Conservation (phyloP, 2,888 invertebrate genomes). For the Plemyria rubiginata region DNA sequence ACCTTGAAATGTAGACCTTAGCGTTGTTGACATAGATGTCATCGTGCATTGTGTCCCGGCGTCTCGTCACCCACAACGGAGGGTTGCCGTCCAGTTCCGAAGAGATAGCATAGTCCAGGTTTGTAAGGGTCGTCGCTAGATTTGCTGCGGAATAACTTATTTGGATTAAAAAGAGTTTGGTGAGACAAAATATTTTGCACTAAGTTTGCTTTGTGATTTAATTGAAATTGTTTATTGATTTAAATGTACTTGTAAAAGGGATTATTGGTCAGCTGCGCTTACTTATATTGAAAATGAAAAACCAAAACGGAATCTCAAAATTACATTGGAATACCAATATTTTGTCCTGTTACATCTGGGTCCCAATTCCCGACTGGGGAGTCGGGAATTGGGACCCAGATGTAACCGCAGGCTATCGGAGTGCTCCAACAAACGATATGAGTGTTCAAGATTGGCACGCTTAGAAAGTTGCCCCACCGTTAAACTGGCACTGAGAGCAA, state of each 20-base stretch:
- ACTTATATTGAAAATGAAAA: too few relatives aligned
- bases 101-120: slow-evolving; percentile 88
- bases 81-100: slow-evolving; percentile 94
- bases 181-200: not conserved
- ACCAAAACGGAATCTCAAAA: too few relatives aligned
- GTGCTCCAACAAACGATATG: slow-evolving; percentile 25
- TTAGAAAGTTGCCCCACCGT: slow-evolving; percentile 26
- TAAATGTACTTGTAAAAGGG: too few relatives aligned
- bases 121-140: slow-evolving; percentile 88
- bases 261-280: too few relatives aligned
- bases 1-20: slow-evolving; percentile 88
- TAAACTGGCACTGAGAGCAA: slow-evolving; percentile 23
- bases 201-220: too few relatives aligned
- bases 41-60: slow-evolving; percentile 85
- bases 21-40: slow-evolving; percentile 96
- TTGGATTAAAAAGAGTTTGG: not conserved
- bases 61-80: slow-evolving; percentile 92
- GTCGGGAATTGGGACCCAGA: slow-evolving; percentile 5
- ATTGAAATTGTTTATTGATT: too few relatives aligned
- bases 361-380: too few relatives aligned
- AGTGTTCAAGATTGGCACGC: slow-evolving; percentile 35
- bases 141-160: slow-evolving; percentile 85
- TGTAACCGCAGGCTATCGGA: slow-evolving; percentile 21
- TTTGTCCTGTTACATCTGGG: not conserved
- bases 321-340: not conserved